Conservation (phyloP, 2,888 invertebrate genomes). For the Tromatobia lineatoria region DNA sequence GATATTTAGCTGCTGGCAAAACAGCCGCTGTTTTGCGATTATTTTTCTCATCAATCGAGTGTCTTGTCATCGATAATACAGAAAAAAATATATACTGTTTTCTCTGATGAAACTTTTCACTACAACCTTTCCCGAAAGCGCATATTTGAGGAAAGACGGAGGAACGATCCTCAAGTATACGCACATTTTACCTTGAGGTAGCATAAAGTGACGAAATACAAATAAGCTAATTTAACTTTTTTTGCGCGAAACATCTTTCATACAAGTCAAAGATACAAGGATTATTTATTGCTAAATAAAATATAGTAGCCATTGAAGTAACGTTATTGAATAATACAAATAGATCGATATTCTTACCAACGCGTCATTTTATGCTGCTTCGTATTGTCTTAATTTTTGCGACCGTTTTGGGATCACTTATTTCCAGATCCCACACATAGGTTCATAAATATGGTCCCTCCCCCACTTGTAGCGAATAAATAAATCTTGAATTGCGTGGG, state of each 20-base stretch:
- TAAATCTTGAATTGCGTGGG: slow-evolving; percentile 76
- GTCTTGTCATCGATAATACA: slow-evolving; percentile 39
- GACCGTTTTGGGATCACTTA: slow-evolving; percentile 82
- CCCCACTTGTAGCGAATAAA: slow-evolving; percentile 73
- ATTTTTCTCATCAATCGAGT: slow-evolving; percentile 49
- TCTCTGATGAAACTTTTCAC: slow-evolving; percentile 43
- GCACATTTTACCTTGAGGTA: slow-evolving; percentile 77
- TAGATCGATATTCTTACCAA: slow-evolving; percentile 30
- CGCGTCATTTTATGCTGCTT: slow-evolving; percentile 82
- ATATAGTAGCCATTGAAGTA: not conserved
- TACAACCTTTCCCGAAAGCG: slow-evolving; percentile 67
- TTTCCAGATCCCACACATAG: slow-evolving; percentile 82
- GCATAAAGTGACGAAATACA: slow-evolving; percentile 79
- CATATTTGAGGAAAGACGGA: slow-evolving; percentile 62
- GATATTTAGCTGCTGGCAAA: slow-evolving; percentile 55
- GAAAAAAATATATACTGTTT: not conserved
- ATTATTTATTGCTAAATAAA: not conserved
- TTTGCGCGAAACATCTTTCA: not conserved
- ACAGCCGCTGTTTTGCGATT: slow-evolving; percentile 24
- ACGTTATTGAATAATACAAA: slow-evolving; percentile 1
- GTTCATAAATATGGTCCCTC: slow-evolving; percentile 62
- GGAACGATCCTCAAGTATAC: slow-evolving; percentile 65
- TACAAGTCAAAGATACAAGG: not conserved
- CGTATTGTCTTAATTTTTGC: slow-evolving; percentile 82
- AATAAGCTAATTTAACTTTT: not conserved